Evolutionary conservation across 2,888 invertebrate species (phyloP).

Genomic region (Sarcophaga subvicina): DNA sequence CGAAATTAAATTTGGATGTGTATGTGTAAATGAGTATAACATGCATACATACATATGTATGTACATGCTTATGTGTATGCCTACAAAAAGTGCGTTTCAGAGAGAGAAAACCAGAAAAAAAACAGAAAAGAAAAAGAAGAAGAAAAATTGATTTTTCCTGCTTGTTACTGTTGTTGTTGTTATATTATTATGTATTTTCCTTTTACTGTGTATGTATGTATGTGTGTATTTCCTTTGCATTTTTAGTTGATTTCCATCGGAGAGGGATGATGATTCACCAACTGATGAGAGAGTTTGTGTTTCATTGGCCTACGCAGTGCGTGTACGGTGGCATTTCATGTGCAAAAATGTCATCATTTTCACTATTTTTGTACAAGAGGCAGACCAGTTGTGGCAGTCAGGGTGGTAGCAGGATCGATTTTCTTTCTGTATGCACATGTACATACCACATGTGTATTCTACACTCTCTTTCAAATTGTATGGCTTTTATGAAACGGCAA

Average conservation of each 20-base stretch:
- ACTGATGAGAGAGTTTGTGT: conserved; percentile 44
- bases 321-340: conserved; percentile 65
- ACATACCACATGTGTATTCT: too few species aligned
- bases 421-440: not conserved
- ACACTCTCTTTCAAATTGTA: too few species aligned
- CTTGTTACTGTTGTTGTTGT: not conserved
- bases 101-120: too few species aligned
- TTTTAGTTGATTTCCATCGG: not conserved
- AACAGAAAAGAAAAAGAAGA: conserved; percentile 40
- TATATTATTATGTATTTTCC: conserved; percentile 5
- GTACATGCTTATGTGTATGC: conserved; percentile 2
- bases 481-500: too few species aligned
- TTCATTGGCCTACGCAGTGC: conserved; percentile 46
- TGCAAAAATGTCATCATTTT: conserved; percentile 64
- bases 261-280: not conserved
- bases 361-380: not conserved
- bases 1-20: not conserved
- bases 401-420: conserved; percentile 15
- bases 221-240: conserved; percentile 4
- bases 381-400: not conserved
- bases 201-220: conserved; percentile 34
- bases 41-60: not conserved
- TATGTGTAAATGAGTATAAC: not conserved
- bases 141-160: conserved; percentile 55
- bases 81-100: conserved; percentile 56